These are phyloP conservation scores for Crocidura indochinensis DNA, from an alignment of 2,797 vertebrate genomes.

Conservation along the genomic window DNA sequence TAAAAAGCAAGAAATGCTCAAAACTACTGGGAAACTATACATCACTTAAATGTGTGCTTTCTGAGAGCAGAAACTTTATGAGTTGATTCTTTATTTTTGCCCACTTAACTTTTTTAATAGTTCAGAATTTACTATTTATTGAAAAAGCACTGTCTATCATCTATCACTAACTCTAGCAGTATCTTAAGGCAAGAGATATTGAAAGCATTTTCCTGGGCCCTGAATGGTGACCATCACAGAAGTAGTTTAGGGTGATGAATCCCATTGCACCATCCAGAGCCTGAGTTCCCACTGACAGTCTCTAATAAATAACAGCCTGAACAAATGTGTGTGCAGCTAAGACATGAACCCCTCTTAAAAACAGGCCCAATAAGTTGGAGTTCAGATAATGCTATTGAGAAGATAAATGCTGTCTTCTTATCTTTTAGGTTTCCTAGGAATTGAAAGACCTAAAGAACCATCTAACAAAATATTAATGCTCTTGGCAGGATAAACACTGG, in stretches of 20 bases:
- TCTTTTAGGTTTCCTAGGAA: no score
- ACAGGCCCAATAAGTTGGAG: not conserved
- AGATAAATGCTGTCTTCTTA: not conserved
- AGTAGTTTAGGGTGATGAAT: not conserved
- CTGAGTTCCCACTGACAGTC: not conserved
- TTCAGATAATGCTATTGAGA: not conserved
- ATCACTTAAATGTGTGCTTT: not conserved
- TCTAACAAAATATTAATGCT: not conserved
- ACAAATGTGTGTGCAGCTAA: no score
- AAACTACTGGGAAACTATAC: not conserved
- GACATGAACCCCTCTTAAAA: not conserved
- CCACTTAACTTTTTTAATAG: not conserved
- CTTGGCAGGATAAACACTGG: not conserved
- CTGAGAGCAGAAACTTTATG: not conserved
- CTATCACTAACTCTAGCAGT: not conserved
- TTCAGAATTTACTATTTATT: not conserved
- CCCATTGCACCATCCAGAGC: not conserved
- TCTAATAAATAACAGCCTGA: not conserved
- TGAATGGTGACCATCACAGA: no score
- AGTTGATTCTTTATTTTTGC: not conserved
- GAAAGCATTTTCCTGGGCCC: not conserved
- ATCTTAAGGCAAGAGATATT: not conserved
- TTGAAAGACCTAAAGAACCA: not conserved
- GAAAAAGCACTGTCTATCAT: not conserved
- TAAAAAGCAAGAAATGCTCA: not conserved